Percentiles rank a stretch among this genome's conserved stretches.
phyloP scores from a whole-genome alignment of 2,797 vertebrate genomes.

The Silurus aristotelis region DNA sequence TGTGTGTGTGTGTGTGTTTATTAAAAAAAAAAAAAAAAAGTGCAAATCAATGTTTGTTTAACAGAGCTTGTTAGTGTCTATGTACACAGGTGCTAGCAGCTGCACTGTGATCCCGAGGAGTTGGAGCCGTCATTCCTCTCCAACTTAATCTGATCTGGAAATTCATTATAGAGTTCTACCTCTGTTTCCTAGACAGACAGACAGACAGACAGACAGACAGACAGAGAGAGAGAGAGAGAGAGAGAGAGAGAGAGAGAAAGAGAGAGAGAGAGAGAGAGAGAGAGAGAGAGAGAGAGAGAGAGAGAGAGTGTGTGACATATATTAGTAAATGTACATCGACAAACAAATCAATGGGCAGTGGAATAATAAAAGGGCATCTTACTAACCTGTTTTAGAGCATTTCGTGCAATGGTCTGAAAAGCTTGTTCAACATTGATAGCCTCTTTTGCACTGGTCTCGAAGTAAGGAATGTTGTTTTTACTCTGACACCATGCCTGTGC shows the following conservation, averaged over 20 bases:
- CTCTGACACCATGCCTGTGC: constrained; percentile 65
- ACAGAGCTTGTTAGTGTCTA: constrained; percentile 48
- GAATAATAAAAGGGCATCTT: not conserved
- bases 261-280: constrained; percentile 9
- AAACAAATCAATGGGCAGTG: not conserved
- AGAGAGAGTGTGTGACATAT: not conserved
- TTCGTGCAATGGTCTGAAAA: constrained; percentile 65
- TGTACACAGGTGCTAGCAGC: constrained; percentile 77
- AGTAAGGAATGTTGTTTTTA: constrained; percentile 65
- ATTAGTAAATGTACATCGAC: not conserved
- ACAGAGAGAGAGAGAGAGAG: constrained; percentile 9
- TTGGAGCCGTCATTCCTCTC: constrained; percentile 87
- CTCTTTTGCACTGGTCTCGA: constrained; percentile 67
- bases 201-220: constrained; percentile 2
- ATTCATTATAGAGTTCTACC: constrained; percentile 92
- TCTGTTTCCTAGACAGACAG: constrained; percentile 82
- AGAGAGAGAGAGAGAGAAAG: constrained; percentile 9
- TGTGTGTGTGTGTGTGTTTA: not conserved
- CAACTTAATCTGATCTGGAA: constrained; percentile 93
- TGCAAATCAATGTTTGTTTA: constrained; percentile 58
- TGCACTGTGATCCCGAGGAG: constrained; percentile 84
- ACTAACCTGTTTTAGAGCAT: constrained; percentile 63
- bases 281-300: not conserved
- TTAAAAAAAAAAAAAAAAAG: constrained; percentile 1
- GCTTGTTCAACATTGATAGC: constrained; percentile 67